Conservation (phyloP, 2,888 invertebrate genomes). For the Lithophane socia region DNA sequence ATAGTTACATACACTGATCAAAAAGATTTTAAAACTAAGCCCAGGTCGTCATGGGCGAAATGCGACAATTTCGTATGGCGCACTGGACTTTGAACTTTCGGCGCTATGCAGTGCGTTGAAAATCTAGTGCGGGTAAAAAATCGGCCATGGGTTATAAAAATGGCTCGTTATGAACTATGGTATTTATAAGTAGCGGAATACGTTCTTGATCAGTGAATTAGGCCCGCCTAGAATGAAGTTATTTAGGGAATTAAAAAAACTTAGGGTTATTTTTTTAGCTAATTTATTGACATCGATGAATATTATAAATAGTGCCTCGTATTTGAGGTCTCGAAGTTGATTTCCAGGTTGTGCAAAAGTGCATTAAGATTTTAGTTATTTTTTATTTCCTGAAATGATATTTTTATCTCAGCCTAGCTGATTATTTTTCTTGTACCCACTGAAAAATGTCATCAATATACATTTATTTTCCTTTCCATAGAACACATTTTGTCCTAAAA, state of each 20-base stretch:
- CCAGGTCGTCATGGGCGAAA: no score
- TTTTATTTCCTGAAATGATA: background rate
- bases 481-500: constrained; percentile 46
- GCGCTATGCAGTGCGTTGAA: background rate
- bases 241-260: background rate
- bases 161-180: background rate
- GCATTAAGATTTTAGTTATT: constrained; percentile 18
- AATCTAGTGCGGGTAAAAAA: no score
- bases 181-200: background rate
- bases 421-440: constrained; percentile 1
- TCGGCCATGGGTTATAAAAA: background rate
- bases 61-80: background rate
- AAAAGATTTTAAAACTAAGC: background rate
- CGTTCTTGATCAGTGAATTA: constrained; percentile 31
- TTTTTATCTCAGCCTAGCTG: constrained; percentile 6
- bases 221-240: constrained; percentile 4
- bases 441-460: background rate
- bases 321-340: background rate
- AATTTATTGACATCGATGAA: constrained; percentile 8
- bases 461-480: constrained; percentile 11
- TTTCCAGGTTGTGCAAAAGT: constrained; percentile 32
- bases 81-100: background rate
- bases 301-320: constrained; percentile 17
- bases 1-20: constrained; percentile 58
- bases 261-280: background rate